A percentile compares a stretch with the other conserved stretches of the same genome.
Evolutionary conservation across 2,113 vertebrate species (phyloP).

Genomic region (Columba janthina): DNA sequence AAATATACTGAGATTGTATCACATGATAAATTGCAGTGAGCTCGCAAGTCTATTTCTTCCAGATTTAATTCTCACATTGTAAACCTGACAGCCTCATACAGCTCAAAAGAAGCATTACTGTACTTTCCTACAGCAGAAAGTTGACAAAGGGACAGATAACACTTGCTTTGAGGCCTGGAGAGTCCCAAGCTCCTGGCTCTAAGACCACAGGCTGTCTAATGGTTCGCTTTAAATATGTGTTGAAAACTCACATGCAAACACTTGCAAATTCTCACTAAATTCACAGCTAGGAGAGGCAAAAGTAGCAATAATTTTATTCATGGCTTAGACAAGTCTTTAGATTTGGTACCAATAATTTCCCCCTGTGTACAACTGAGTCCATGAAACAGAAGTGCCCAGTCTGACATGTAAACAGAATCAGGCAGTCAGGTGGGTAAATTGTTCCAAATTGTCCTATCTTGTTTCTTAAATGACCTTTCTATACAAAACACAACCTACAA

Average conservation of each 20-base stretch:
- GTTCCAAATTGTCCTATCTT: not conserved
- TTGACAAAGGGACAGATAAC: not conserved
- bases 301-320: not conserved
- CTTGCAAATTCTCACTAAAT: not conserved
- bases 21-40: conserved; percentile 55
- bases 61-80: conserved; percentile 29
- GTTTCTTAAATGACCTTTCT: not conserved
- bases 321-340: not conserved
- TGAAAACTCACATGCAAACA: not conserved
- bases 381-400: not conserved
- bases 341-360: not conserved
- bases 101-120: not conserved
- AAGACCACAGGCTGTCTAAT: not conserved
- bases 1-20: conserved; percentile 53
- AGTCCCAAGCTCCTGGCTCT: not conserved
- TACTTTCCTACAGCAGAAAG: not conserved
- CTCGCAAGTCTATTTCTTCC: conserved; percentile 20
- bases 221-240: not conserved
- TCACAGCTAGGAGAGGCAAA: not conserved
- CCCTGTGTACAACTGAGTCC: not conserved
- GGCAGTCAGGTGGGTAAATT: not conserved
- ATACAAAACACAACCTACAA: not conserved
- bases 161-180: not conserved
- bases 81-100: conserved; percentile 14
- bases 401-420: not conserved